Base-by-base conservation (phyloP, 2,797 vertebrate species). In the Scyliorhinus canicula region DNA sequence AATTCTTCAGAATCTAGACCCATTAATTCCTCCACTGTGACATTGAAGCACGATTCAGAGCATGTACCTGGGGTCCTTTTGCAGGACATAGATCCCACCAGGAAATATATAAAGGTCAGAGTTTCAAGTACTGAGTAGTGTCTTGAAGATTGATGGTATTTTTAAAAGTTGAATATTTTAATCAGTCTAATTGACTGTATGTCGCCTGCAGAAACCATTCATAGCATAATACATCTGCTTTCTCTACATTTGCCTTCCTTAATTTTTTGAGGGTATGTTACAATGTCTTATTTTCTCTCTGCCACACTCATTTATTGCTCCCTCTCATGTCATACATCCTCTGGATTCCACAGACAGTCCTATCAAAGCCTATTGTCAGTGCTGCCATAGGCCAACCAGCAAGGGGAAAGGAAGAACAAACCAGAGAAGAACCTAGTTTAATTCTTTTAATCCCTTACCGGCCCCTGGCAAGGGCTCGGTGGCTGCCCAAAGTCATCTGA, bases 31-130 rank as follows among this genome's bases (percentile, higher is more conserved):
- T 95, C 95, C 74, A 95, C 97, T 95, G 96, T 95, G 95, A 96
- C 57, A 1, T 95, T 96, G 12, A 77, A 57, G 69, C 47, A 77
- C 95, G 96, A 95, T 95, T 95, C 96, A 93, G 97, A 97, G 95
- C 95, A 96, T 79, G 96, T 97, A 95, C 95, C 88, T 88, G 95
- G 65, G 14, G 35, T 69, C 12, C 74, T 91, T 67, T 95, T 95
- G 85, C 95, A 95, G 95, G 96, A 96, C 91, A 95, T 95, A 74
- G 97, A 98, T 90, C 95, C 95, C 95, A 95, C 96, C 93, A 96
- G 95, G 95, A 97, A 95, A 95, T 96, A 95, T 79, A 97, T 96
- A 97, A 95, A 93, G 97, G 99, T 99, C 96, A 96, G 97, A 93
- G 44, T 60, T 8, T 3, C 85, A n/a, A 69, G 60, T 47, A 52